Evolutionary conservation across 2,113 vertebrate genomes (phyloP).

Genomic region (Naja naja): DNA sequence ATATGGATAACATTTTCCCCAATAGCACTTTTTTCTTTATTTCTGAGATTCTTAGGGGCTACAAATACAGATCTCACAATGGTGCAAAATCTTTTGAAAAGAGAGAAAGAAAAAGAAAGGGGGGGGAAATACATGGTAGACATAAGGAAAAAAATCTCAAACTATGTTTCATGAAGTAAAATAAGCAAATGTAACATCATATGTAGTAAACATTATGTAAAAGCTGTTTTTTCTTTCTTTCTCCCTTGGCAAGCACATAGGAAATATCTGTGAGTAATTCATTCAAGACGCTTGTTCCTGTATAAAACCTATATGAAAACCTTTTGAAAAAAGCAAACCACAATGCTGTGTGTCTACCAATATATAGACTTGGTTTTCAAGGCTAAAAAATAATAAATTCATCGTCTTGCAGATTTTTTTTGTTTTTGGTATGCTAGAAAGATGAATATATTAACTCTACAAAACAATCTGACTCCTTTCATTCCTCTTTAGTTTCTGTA

Average conservation of each 20-base stretch:
- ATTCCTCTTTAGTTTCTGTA: slow-evolving; percentile 45
- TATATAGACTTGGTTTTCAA: slow-evolving; percentile 41
- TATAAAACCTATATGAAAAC: slow-evolving; percentile 26
- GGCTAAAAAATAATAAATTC: slow-evolving; percentile 49
- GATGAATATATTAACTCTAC: slow-evolving; percentile 31
- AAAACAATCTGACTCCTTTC: slow-evolving; percentile 39
- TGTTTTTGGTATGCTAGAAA: slow-evolving; percentile 54
- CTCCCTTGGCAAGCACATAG: not conserved
- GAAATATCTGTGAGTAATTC: not conserved
- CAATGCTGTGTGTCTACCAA: slow-evolving; percentile 33
- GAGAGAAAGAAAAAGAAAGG: not conserved
- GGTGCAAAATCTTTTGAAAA: not conserved
- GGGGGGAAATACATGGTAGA: not conserved
- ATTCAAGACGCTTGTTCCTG: not conserved
- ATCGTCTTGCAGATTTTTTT: slow-evolving; percentile 35
- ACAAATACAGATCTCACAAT: not conserved
- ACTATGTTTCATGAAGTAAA: not conserved
- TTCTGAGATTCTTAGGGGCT: not conserved
- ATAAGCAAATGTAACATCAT: not conserved
- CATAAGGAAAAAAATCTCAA: not conserved
- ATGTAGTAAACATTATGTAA: not conserved
- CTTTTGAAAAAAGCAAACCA: slow-evolving; percentile 47
- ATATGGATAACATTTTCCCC: too few relatives aligned
- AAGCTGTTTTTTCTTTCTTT: not conserved
- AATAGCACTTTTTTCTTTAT: not conserved